A percentile compares a stretch with the other conserved stretches of the same genome.
Conservation (phyloP, 2,888 invertebrate species). For the Abscondita cerata region DNA sequence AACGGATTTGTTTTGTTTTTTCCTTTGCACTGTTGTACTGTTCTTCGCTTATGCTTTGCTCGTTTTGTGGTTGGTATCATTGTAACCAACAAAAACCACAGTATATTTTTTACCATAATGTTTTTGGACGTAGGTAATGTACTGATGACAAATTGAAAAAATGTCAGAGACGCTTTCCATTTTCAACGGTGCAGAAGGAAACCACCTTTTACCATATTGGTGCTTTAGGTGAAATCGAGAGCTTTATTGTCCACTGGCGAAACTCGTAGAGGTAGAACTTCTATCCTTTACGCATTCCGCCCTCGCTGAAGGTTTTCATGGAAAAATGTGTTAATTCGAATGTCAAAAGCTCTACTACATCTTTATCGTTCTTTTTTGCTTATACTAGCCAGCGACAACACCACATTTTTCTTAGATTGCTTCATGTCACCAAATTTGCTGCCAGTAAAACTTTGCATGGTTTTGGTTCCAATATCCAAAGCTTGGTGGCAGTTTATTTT, state of each 20-base stretch:
- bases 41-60: too few relatives aligned
- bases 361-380: conserved; percentile 31
- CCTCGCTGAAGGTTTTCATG: neutral
- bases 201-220: neutral
- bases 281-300: conserved; percentile 2
- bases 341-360: conserved; percentile 14
- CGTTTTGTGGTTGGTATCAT: conserved; percentile 28
- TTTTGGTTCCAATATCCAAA: conserved; percentile 27
- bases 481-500: conserved; percentile 24
- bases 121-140: conserved; percentile 16
- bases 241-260: neutral
- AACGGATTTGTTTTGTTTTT: conserved; percentile 31
- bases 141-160: conserved; percentile 24
- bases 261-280: neutral
- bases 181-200: neutral
- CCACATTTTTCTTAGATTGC: conserved; percentile 30
- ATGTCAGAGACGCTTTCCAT: too few relatives aligned
- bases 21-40: too few relatives aligned
- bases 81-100: conserved; percentile 21
- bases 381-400: conserved; percentile 27
- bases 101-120: conserved; percentile 17
- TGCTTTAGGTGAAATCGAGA: neutral
- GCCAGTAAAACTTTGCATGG: conserved; percentile 28
- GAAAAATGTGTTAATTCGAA: neutral
- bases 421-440: conserved; percentile 8